phyloP scores from a whole-genome alignment of 2,113 vertebrate genomes.

The Centropus bengalensis region DNA sequence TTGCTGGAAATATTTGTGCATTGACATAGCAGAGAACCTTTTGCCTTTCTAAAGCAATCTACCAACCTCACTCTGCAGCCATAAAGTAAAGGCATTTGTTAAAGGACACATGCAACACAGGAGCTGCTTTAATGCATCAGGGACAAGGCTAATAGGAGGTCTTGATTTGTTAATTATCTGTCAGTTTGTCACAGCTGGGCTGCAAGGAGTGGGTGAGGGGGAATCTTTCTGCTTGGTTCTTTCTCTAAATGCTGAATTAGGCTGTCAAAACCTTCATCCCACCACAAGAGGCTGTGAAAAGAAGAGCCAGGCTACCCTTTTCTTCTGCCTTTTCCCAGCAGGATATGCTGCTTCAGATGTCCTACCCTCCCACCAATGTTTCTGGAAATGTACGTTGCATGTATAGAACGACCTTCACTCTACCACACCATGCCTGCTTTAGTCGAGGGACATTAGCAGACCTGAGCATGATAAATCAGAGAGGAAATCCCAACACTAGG shows the following conservation, averaged over 20 bases:
- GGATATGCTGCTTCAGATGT: conserved; percentile 23
- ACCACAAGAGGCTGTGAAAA: conserved; percentile 37
- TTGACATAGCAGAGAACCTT: not conserved
- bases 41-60: not conserved
- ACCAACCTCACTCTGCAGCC: not conserved
- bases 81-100: conserved; percentile 42
- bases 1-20: not conserved
- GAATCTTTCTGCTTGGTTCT: conserved; percentile 41
- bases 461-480: conserved; percentile 73
- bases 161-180: conserved; percentile 75
- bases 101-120: conserved; percentile 60
- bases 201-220: conserved; percentile 46
- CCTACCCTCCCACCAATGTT: conserved; percentile 15
- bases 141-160: conserved; percentile 68
- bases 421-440: not conserved
- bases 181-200: conserved; percentile 73
- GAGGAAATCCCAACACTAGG: conserved; percentile 61
- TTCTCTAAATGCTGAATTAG: conserved; percentile 67
- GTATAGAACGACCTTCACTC: conserved; percentile 69
- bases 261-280: conserved; percentile 60
- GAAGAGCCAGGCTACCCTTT: conserved; percentile 16
- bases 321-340: conserved; percentile 31
- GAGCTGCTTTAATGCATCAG: conserved; percentile 59
- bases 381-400: conserved; percentile 37
- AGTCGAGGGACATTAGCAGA: conserved; percentile 56